These are phyloP conservation scores for western clawed frog (Xenopus tropicalis) DNA, from an alignment of 2,113 vertebrate species.

Conservation along the genomic window UCB_Xtro_10.0 CM004445.2:11276001-11276500, in stretches of 20 bases:
- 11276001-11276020: slow-evolving; percentile 72
- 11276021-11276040: slow-evolving; percentile 74
- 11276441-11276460: too few relatives aligned
- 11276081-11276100: slow-evolving; percentile 74
- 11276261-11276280: slow-evolving; percentile 60
- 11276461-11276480: too few relatives aligned
- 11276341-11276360: not conserved
- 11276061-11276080: slow-evolving; percentile 80
- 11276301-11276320: slow-evolving; percentile 48
- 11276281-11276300: slow-evolving; percentile 67
- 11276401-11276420: too few relatives aligned
- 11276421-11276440: too few relatives aligned
- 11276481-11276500: too few relatives aligned
- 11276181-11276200: not conserved
- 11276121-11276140: slow-evolving; percentile 65
- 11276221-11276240: slow-evolving; percentile 63
- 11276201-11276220: slow-evolving; percentile 43
- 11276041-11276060: slow-evolving; percentile 77
- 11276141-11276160: slow-evolving; percentile 61
- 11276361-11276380: too few relatives aligned
- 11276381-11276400: too few relatives aligned
- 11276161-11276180: not conserved
- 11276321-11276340: slow-evolving; percentile 18
- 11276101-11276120: slow-evolving; percentile 65
- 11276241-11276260: slow-evolving; percentile 63